Conservation (phyloP, 92 coral and sea anemone species). For the Chrysogorgia sp. region DNA sequence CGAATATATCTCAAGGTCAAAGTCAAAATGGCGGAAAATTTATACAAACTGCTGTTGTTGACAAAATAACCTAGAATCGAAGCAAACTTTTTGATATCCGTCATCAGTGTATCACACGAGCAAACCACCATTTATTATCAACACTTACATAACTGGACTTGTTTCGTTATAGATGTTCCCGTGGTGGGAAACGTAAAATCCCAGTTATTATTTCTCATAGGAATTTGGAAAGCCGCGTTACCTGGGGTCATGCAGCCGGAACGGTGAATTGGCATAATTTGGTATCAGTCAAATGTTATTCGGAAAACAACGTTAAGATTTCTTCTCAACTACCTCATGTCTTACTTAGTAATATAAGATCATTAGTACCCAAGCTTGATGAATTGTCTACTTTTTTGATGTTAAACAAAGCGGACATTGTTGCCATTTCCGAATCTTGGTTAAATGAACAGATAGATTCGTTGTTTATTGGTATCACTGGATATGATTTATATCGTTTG, state of each 20-base stretch:
- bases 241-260: constrained; percentile 7
- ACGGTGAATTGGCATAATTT: constrained; percentile 4
- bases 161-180: too few relatives aligned
- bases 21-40: constrained; percentile 8
- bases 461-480: background rate
- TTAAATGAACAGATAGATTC: constrained; percentile 5
- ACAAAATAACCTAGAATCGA: constrained; percentile 1
- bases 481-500: constrained; percentile 3
- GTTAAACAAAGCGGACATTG: background rate
- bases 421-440: constrained; percentile 17
- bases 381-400: background rate
- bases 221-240: background rate
- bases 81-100: background rate
- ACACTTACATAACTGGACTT: too few relatives aligned
- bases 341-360: constrained; percentile 5
- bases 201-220: too few relatives aligned
- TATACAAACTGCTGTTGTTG: constrained; percentile 9
- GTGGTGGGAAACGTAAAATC: too few relatives aligned
- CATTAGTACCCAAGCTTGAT: constrained; percentile 10
- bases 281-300: background rate
- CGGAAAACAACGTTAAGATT: background rate
- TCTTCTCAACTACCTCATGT: constrained; percentile 7
- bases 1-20: constrained; percentile 12
- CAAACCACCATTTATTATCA: too few relatives aligned
- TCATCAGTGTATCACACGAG: too few relatives aligned